phyloP scores from a whole-genome alignment of 2,888 invertebrate genomes.

The Tolmerus cingulatus region DNA sequence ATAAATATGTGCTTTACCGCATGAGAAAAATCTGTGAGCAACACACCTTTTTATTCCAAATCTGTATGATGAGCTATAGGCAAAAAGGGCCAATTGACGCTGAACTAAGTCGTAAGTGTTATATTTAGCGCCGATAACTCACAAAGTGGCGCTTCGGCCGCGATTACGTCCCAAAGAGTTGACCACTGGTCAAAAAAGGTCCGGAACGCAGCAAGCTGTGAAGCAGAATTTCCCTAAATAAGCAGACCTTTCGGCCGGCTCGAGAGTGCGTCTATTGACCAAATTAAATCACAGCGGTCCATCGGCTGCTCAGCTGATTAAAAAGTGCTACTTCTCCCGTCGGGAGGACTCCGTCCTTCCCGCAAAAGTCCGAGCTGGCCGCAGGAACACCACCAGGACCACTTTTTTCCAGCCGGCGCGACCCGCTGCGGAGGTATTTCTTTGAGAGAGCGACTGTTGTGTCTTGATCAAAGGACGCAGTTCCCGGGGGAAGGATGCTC shows the following conservation, averaged over 20 bases:
- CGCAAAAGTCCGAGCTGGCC: neutral
- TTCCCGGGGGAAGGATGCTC: slow-evolving; percentile 26
- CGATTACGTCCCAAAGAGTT: neutral
- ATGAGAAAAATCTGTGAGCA: neutral
- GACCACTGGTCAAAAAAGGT: neutral
- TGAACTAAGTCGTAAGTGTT: neutral
- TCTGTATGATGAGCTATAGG: neutral
- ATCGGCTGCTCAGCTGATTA: neutral
- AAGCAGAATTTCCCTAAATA: neutral
- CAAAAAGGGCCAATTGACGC: neutral
- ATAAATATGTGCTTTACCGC: neutral
- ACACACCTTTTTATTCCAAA: neutral
- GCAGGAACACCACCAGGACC: neutral
- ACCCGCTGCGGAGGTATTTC: neutral
- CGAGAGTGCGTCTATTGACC: neutral
- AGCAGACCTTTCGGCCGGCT: neutral
- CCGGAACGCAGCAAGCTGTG: neutral
- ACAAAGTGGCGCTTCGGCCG: neutral
- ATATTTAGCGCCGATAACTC: neutral
- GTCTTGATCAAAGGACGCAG: slow-evolving; percentile 8
- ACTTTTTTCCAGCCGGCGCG: neutral
- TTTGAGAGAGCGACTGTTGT: neutral
- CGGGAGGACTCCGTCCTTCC: neutral
- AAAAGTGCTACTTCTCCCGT: neutral
- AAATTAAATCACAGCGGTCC: neutral